Percentiles rank a stretch among this genome's conserved stretches.
Conservation (phyloP, 1,140 invertebrate genomes). For the Aphelenchoides avenae region DNA sequence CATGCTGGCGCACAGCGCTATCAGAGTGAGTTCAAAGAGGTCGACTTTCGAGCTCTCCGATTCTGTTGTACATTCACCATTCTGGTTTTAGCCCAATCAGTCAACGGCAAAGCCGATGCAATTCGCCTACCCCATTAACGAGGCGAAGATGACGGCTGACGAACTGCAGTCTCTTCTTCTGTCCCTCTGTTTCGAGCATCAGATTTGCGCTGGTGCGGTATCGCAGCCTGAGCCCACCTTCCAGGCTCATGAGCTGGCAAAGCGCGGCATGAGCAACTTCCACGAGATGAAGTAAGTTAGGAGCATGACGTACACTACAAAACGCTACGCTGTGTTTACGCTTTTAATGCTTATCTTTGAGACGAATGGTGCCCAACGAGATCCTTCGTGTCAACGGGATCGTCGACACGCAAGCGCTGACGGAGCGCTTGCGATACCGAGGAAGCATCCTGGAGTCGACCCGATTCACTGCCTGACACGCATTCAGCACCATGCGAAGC, state of each 20-base stretch:
- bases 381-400: conserved; percentile 15
- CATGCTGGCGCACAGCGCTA: conserved; percentile 33
- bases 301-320: too few species aligned
- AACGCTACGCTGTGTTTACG: too few species aligned
- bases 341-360: background rate
- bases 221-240: conserved; percentile 39
- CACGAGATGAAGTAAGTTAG: conserved; percentile 34
- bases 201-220: conserved; percentile 25
- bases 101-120: conserved; percentile 26
- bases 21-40: conserved; percentile 11
- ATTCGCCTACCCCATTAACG: conserved; percentile 22
- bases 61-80: too few species aligned
- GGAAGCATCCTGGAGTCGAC: conserved; percentile 4
- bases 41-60: too few species aligned
- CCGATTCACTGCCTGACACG: conserved; percentile 27
- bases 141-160: conserved; percentile 14
- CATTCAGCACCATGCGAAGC: too few species aligned
- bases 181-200: conserved; percentile 29
- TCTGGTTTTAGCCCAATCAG: too few species aligned
- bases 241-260: conserved; percentile 36
- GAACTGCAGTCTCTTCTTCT: conserved; percentile 30
- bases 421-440: conserved; percentile 10
- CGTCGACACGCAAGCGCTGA: conserved; percentile 12
- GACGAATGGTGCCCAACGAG: conserved; percentile 8
- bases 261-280: conserved; percentile 33